A percentile compares a stretch with the other conserved stretches of the same genome.
Evolutionary conservation across 2,113 vertebrate species (phyloP).

Genomic region (Pluvialis apricaria): DNA sequence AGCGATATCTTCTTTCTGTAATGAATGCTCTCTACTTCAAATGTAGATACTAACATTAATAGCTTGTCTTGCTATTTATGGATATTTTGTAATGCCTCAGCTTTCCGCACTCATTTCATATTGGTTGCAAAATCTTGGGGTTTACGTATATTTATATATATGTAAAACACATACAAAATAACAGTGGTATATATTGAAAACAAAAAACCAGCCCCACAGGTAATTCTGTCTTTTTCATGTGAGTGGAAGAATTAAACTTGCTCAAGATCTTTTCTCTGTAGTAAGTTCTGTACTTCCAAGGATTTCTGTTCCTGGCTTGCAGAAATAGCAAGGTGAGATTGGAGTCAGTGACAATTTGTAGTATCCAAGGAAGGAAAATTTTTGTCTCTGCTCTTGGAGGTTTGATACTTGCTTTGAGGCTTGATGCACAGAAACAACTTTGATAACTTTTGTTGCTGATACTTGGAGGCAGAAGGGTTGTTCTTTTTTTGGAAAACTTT

Average conservation of each 20-base stretch:
- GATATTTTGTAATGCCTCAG: background rate
- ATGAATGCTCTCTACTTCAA: background rate
- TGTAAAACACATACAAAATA: no score
- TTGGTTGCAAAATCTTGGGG: background rate
- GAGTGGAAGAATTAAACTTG: background rate
- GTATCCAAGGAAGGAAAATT: background rate
- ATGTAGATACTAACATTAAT: background rate
- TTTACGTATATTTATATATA: background rate
- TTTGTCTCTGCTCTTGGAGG: background rate
- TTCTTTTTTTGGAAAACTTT: background rate
- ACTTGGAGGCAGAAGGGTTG: background rate
- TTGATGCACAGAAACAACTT: background rate
- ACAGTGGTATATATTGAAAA: no score
- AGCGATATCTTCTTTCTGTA: background rate
- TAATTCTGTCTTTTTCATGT: background rate
- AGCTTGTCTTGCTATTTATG: background rate
- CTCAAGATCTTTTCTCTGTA: background rate
- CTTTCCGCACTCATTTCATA: background rate
- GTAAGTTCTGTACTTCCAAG: background rate
- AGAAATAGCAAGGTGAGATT: background rate
- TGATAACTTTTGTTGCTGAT: background rate
- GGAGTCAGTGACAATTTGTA: background rate
- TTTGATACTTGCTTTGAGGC: background rate
- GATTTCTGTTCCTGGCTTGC: background rate
- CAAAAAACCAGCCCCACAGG: background rate